phyloP scores from a whole-genome alignment of 2,113 vertebrate genomes.

The Lepus europaeus region DNA sequence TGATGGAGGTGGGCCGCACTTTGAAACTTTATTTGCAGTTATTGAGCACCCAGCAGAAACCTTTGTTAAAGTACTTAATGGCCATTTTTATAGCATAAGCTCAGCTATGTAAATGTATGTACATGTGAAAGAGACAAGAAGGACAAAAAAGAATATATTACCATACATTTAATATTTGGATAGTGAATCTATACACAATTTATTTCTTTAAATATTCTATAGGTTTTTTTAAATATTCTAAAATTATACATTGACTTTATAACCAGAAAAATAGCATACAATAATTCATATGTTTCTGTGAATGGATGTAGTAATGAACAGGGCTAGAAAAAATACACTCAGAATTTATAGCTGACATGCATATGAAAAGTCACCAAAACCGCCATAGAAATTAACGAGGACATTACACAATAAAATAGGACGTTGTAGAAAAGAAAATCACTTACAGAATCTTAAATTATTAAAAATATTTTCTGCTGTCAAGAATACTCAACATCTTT shows the following conservation, averaged over 20 bases:
- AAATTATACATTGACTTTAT: not conserved
- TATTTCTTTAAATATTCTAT: not conserved
- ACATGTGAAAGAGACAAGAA: not conserved
- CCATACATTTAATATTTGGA: not conserved
- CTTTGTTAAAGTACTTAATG: not conserved
- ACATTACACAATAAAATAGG: not conserved
- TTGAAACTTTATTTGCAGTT: not conserved
- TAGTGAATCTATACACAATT: conserved; percentile 15
- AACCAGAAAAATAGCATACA: not conserved
- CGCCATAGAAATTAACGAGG: not conserved
- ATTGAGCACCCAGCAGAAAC: not conserved
- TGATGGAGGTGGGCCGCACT: not conserved
- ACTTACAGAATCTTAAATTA: not conserved
- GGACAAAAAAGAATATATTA: not conserved
- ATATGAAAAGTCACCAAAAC: not conserved
- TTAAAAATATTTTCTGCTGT: not conserved
- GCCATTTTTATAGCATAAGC: not conserved
- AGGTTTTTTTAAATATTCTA: not conserved
- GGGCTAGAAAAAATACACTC: not conserved
- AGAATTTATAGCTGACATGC: not conserved
- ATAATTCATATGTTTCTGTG: not conserved
- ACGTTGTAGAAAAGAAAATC: not conserved
- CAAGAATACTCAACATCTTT: not conserved
- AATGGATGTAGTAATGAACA: not conserved
- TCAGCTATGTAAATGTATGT: conserved; percentile 30